Percentiles rank a stretch among this genome's conserved stretches.
Evolutionary conservation across 2,888 invertebrate genomes (phyloP).

Genomic region (Hyposoter dolosus): DNA sequence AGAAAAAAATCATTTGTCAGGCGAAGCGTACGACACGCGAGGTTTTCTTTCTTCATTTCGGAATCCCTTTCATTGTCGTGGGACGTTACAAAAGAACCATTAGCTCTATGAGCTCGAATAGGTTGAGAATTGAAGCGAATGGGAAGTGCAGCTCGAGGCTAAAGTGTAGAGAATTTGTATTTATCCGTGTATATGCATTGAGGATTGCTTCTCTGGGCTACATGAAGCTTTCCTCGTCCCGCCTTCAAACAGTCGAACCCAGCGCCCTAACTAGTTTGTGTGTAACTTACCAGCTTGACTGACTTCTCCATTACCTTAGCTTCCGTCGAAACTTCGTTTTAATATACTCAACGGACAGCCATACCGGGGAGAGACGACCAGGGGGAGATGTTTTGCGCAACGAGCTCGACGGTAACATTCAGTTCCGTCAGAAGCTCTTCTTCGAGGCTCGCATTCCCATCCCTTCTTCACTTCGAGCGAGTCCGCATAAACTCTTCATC

Average conservation of each 20-base stretch:
- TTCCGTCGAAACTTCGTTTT: constrained; percentile 77
- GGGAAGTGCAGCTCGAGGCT: background rate
- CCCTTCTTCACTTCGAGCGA: constrained; percentile 24
- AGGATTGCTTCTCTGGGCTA: constrained; percentile 9
- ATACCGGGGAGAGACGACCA: constrained; percentile 52
- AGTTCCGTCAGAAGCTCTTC: constrained; percentile 60
- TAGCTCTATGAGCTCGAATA: constrained; percentile 10
- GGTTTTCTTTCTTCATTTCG: background rate
- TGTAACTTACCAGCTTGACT: constrained; percentile 79
- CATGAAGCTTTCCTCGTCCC: background rate
- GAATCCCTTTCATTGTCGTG: constrained; percentile 1
- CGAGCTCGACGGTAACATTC: constrained; percentile 64
- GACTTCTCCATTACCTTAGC: constrained; percentile 80
- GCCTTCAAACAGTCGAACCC: constrained; percentile 12
- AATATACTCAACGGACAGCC: constrained; percentile 74
- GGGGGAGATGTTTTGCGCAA: constrained; percentile 41
- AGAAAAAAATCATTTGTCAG: constrained; percentile 41
- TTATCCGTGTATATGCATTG: constrained; percentile 14
- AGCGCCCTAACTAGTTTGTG: constrained; percentile 67
- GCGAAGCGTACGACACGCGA: constrained; percentile 1
- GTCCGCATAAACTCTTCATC: constrained; percentile 54
- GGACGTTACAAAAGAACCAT: constrained; percentile 15
- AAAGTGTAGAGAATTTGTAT: constrained; percentile 21
- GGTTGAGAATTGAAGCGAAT: constrained; percentile 1
- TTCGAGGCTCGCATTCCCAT: constrained; percentile 46